Conservation (phyloP, 2,888 invertebrate genomes). For the Portevinia maculata region DNA sequence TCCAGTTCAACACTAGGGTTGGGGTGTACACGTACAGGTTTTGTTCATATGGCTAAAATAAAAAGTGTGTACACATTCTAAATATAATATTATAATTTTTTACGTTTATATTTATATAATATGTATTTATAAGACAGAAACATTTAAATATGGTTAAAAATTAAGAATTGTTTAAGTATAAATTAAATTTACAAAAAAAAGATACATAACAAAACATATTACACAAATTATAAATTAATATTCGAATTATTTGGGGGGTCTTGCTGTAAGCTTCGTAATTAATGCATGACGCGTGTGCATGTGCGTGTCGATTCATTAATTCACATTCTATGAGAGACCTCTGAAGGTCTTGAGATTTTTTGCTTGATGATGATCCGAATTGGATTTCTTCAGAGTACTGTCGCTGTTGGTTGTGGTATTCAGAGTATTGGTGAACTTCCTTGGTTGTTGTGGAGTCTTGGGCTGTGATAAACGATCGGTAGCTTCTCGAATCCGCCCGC, state of each 20-base stretch:
- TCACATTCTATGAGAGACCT: constrained; percentile 62
- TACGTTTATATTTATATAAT: constrained; percentile 14
- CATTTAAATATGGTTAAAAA: constrained; percentile 49
- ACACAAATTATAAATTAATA: constrained; percentile 70
- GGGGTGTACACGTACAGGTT: too few species aligned
- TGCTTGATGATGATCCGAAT: constrained; percentile 64
- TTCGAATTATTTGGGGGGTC: constrained; percentile 66
- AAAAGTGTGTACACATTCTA: constrained; percentile 62
- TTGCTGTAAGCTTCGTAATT: constrained; percentile 38
- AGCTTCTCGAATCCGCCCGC: constrained; percentile 83
- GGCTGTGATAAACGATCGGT: constrained; percentile 82
- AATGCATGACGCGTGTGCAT: neutral
- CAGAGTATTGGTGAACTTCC: constrained; percentile 60
- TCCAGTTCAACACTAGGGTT: constrained; percentile 48
- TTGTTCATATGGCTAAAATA: constrained; percentile 44
- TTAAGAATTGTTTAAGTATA: constrained; percentile 64
- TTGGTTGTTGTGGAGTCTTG: constrained; percentile 75
- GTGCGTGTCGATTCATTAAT: constrained; percentile 8
- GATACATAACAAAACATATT: constrained; percentile 46
- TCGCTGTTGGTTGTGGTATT: constrained; percentile 58
- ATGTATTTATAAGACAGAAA: constrained; percentile 50
- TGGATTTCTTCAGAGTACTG: constrained; percentile 58
- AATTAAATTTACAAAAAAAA: constrained; percentile 64
- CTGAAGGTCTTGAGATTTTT: constrained; percentile 69
- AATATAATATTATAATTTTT: constrained; percentile 33